These are phyloP conservation scores for Melangyna quadrimaculata DNA, from an alignment of 2,888 invertebrate genomes.

Conservation along the genomic window DNA sequence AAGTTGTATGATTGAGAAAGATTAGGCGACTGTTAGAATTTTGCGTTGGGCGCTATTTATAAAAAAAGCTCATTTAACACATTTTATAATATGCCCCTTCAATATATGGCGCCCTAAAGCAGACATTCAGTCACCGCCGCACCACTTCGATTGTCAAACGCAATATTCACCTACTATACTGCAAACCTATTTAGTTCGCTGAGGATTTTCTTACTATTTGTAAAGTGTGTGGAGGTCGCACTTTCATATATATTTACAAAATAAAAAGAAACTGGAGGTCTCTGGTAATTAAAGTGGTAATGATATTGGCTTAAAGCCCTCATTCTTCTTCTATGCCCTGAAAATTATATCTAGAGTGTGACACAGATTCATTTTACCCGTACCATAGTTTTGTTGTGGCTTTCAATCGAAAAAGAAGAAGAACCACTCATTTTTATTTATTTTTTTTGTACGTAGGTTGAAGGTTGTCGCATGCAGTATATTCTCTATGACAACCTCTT, in stretches of 20 bases:
- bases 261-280: constrained; percentile 43
- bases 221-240: constrained; percentile 6
- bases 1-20: too few relatives aligned
- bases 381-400: neutral
- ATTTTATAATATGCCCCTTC: too few relatives aligned
- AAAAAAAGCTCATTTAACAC: too few relatives aligned
- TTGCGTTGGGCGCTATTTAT: too few relatives aligned
- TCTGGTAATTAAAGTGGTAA: constrained; percentile 61
- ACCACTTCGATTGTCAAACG: neutral
- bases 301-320: constrained; percentile 62
- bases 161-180: neutral
- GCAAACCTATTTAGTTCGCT: neutral
- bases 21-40: too few relatives aligned
- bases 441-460: constrained; percentile 25
- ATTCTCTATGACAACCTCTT: constrained; percentile 8
- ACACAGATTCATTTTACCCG: constrained; percentile 44
- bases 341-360: constrained; percentile 26
- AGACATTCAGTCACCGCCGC: neutral
- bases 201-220: neutral
- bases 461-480: constrained; percentile 44
- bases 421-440: neutral
- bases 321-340: neutral
- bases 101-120: neutral
- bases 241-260: neutral
- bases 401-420: constrained; percentile 8